Evolutionary conservation across 2,797 vertebrate species (phyloP).

Genomic region (Platalea minor): DNA sequence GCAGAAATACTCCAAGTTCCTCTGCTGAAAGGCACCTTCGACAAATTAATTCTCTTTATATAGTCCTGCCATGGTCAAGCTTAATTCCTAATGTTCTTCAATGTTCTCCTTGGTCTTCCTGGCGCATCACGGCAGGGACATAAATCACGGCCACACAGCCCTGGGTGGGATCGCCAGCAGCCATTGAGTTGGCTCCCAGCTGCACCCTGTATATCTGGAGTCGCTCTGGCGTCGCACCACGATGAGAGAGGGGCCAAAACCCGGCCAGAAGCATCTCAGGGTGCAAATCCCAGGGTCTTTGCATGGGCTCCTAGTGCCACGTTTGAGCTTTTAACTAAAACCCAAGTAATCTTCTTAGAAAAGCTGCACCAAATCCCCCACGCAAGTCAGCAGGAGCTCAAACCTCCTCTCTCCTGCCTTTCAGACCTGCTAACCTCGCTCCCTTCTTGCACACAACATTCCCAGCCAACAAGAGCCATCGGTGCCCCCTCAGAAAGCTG

Average conservation of each 20-base stretch:
- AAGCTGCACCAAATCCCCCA: neutral
- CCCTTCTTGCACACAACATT: neutral
- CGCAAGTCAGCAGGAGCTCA: fast-evolving
- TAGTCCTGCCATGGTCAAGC: neutral
- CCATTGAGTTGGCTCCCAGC: fast-evolving
- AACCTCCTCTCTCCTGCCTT: neutral
- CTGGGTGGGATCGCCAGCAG: neutral
- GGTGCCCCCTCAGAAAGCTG: neutral
- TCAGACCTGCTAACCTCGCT: neutral
- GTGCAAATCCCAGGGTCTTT: neutral
- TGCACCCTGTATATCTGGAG: neutral
- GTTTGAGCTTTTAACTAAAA: neutral
- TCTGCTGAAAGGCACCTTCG: neutral
- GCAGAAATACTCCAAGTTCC: neutral
- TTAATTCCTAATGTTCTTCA: neutral
- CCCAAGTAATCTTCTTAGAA: neutral
- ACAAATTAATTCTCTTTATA: neutral
- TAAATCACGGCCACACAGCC: neutral
- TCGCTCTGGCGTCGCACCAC: fast-evolving
- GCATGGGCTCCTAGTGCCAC: fast-evolving
- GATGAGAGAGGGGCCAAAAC: neutral
- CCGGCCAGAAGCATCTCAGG: neutral
- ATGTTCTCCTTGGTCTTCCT: neutral
- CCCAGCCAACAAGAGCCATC: neutral
- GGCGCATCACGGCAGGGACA: neutral